These are phyloP conservation scores for Heliconius aoede DNA, from an alignment of 2,888 invertebrate genomes.

Conservation along the genomic window DNA sequence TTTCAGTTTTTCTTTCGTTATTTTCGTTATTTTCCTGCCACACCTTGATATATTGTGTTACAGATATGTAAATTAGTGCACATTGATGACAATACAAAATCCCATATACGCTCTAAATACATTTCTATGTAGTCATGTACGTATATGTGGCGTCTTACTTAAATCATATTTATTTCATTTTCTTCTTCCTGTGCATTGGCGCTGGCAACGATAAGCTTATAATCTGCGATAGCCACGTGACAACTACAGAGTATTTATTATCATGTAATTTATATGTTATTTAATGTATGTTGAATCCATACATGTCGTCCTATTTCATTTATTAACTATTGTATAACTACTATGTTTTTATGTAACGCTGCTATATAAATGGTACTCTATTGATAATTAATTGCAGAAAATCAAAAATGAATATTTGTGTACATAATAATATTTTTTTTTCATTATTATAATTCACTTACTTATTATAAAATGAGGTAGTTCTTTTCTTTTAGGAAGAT, in stretches of 20 bases:
- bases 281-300: background rate
- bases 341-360: background rate
- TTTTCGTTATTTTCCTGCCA: background rate
- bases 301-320: background rate
- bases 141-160: constrained; percentile 1
- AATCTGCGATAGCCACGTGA: constrained; percentile 9
- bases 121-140: constrained; percentile 2
- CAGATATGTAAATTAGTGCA: constrained; percentile 11
- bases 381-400: background rate
- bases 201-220: constrained; percentile 9
- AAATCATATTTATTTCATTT: constrained; percentile 24
- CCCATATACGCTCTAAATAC: background rate
- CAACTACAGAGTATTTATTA: constrained; percentile 3
- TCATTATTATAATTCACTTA: background rate
- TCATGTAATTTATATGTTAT: background rate
- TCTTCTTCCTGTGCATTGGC: constrained; percentile 18
- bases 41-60: background rate
- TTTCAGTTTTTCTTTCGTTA: background rate
- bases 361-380: background rate
- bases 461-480: constrained; percentile 11
- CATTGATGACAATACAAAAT: constrained; percentile 21
- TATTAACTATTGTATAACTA: background rate
- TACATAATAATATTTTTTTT: background rate
- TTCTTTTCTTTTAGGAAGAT: constrained; percentile 8
- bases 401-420: background rate